phyloP scores from a whole-genome alignment of 1,140 invertebrate genomes.

The Drosophila subpulchrella region DNA sequence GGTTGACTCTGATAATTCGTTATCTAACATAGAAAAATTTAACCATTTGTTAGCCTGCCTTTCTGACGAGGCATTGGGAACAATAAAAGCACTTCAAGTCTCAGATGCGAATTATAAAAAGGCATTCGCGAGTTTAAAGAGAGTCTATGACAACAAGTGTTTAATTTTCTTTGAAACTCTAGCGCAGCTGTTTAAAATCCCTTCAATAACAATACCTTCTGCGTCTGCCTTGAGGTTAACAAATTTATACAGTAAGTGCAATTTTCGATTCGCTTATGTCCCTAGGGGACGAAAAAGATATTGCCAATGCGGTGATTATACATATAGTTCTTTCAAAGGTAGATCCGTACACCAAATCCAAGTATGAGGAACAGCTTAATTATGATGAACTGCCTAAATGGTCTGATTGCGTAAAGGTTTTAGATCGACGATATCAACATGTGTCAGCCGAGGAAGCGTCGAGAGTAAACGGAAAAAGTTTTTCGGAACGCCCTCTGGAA shows the following conservation, averaged over 20 bases:
- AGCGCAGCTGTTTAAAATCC: not conserved
- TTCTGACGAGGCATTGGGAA: not conserved
- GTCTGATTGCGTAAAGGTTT: no score
- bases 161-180: not conserved
- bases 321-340: not conserved
- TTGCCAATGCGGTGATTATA: not conserved
- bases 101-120: not conserved
- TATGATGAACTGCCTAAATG: no score
- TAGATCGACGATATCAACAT: no score
- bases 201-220: not conserved
- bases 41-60: not conserved
- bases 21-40: no score
- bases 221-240: no score
- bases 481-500: not conserved
- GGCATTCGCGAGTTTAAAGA: not conserved
- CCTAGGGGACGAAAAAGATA: not conserved
- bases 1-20: no score
- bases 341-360: not conserved
- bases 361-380: not conserved
- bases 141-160: not conserved
- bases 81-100: constrained; percentile 1
- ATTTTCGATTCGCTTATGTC: not conserved
- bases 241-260: not conserved
- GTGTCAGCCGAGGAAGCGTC: not conserved
- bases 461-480: not conserved